Evolutionary conservation across 2,797 vertebrate genomes (phyloP), one percentile per base, ranked within the genome.

Genomic region (Diplodus puntazzo): DNA sequence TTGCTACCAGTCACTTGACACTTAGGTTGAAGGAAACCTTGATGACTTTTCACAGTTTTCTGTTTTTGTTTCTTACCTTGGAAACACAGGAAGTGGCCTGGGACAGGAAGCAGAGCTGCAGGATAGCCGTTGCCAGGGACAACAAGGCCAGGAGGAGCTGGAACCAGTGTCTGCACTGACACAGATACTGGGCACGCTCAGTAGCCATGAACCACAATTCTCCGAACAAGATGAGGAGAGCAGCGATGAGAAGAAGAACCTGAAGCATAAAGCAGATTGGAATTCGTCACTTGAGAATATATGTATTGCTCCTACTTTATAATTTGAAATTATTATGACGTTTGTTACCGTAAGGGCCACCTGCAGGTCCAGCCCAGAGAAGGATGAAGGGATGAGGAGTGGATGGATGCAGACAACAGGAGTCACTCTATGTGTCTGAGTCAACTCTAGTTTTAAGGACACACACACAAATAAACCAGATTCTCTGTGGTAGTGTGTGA

Each of bases 401-500:
- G 94, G 90, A 74, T 85, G 88, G 82, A 96, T 87, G 48, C 84
- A 89, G 66, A 96, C 66, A 21, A 80, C 84, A 48, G 85, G 52
- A 67, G 57, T 39, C 25, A 92, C 39, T 64, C 53, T 77, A 13
- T 79, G 81, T 4, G 57, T 67, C 17, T 48, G 52, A 43, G 81
- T 42, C 79, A 80, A 83, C 74, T 93, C 72, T 0, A 96, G 69
- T 11, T 79, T 81, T 34, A 96, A 17, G 39, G 92, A 95, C 46
- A 95, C 91, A 20, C 92, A 93, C 66, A 95, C 73, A 70, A 95
- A 93, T 46, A 95, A 82, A 34, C 77, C 87, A 4, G 93, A 95
- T 82, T 94, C 92, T 69, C 81, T 90, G 86, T 96, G 94, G 87
- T 93, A 92, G 75, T 95, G 95, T 30, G 95, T 95, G 77, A 96